Evolutionary conservation across 2,888 invertebrate species (phyloP), one percentile per base, ranked within the genome.

Genomic region (Anthrax anthrax): DNA sequence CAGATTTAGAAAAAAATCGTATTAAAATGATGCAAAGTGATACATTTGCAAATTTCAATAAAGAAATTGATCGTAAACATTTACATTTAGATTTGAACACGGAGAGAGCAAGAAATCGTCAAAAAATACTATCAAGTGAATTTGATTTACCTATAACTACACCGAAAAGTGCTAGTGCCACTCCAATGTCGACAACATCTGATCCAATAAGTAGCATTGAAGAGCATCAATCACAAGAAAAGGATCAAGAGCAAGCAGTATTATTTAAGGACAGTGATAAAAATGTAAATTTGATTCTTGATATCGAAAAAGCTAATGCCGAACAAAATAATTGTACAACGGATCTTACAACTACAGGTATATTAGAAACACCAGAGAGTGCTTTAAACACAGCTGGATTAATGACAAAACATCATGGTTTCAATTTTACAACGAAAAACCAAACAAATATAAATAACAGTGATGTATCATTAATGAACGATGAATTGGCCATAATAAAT

Each of bases 1-100:
- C 58, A 2, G 70, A 67, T 5, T 48, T 65, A 29, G 62, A 69
- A 43, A 64, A 57, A 13, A 70, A 70, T 53, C 64, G 65, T 1
- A 55, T 55, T 18, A 64, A 62, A 40, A 63, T 64, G 58, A 59
- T 64, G 54, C 56, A 63, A 16, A 61, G 58, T 19, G 63, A 63
- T 51, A 45, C 52, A 0, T 63, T 62, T 41, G 46, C 44, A 8
- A 55, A 56, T 29, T 52, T 52, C 12, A 58, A 61, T 42, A 57
- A 57, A 23, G 55, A 56, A 42, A 37, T 56, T 32, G 50, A 54
- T 10, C 53, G 58, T 14, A 47, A 51, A 2, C 53, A 54, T 14
- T 48, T 61, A 9, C 56, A 57, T 47, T 51, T 63, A 19, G 58
- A 60, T 51, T 51, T 60, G 13, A 56, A 57, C 40, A 55, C 55